phyloP scores from a whole-genome alignment of 2,113 vertebrate genomes.

The Cervus canadensis region DNA sequence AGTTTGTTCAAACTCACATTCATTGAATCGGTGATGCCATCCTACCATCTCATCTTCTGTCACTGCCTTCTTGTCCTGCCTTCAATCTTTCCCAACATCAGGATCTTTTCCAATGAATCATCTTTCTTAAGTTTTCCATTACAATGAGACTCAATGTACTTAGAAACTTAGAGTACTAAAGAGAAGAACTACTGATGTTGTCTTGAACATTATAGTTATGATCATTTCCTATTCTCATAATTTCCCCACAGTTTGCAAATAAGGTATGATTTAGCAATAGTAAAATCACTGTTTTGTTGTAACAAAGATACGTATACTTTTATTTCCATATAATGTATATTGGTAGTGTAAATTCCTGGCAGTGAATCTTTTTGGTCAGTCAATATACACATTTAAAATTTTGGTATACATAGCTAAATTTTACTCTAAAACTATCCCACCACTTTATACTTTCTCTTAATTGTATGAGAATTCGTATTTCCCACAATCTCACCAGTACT shows the following conservation, averaged over 20 bases:
- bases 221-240: not conserved
- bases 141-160: not conserved
- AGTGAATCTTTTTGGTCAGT: not conserved
- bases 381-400: not conserved
- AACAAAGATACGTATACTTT: not conserved
- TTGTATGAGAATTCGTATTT: not conserved
- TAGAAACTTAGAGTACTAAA: not conserved
- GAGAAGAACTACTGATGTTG: not conserved
- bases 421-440: not conserved
- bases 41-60: not conserved
- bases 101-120: not conserved
- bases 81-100: not conserved
- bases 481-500: not conserved
- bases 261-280: conserved; percentile 2
- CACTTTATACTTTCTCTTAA: not conserved
- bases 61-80: not conserved
- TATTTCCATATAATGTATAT: not conserved
- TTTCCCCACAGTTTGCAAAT: not conserved
- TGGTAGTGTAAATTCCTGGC: not conserved
- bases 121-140: not conserved
- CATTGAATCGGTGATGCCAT: not conserved
- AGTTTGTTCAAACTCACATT: not conserved
- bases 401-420: not conserved
- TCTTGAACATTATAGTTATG: conserved; percentile 20
- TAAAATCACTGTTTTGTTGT: not conserved